These are phyloP conservation scores for Temnothorax rugatulus DNA, from an alignment of 2,888 invertebrate genomes.

Conservation along the genomic window DNA sequence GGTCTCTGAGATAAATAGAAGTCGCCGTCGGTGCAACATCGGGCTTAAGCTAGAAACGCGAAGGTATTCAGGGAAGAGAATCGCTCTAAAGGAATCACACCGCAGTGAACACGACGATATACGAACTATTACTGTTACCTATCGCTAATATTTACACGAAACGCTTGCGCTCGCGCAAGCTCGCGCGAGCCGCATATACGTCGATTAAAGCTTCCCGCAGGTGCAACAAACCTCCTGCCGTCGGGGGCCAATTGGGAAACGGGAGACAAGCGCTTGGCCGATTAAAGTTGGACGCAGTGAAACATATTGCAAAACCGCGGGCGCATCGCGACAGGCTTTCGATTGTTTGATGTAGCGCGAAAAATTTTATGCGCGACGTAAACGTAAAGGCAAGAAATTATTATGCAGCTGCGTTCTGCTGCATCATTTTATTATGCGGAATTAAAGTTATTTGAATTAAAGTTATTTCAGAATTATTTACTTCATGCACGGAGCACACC, in stretches of 20 bases:
- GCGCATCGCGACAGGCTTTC: background rate
- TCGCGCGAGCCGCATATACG: constrained; percentile 8
- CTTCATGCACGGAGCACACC: background rate
- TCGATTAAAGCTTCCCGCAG: constrained; percentile 43
- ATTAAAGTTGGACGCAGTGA: background rate
- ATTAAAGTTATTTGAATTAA: background rate
- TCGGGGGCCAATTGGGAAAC: constrained; percentile 39
- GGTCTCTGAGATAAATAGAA: background rate
- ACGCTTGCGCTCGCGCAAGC: constrained; percentile 20
- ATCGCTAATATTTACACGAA: constrained; percentile 68
- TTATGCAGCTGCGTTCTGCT: background rate
- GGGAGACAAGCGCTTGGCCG: background rate
- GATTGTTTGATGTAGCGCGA: background rate
- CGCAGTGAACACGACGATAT: constrained; percentile 39
- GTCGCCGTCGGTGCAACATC: constrained; percentile 30
- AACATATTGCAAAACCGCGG: background rate
- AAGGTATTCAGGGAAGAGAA: constrained; percentile 14
- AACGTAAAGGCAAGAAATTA: constrained; percentile 2
- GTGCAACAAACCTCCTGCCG: constrained; percentile 43
- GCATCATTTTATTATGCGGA: background rate
- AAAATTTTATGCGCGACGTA: background rate
- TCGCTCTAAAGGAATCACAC: constrained; percentile 38
- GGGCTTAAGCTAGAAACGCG: constrained; percentile 5
- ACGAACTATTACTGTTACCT: constrained; percentile 51
- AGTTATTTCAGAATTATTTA: background rate